Evolutionary conservation across 2,888 invertebrate species (phyloP).

Genomic region (Lathronympha strigana): DNA sequence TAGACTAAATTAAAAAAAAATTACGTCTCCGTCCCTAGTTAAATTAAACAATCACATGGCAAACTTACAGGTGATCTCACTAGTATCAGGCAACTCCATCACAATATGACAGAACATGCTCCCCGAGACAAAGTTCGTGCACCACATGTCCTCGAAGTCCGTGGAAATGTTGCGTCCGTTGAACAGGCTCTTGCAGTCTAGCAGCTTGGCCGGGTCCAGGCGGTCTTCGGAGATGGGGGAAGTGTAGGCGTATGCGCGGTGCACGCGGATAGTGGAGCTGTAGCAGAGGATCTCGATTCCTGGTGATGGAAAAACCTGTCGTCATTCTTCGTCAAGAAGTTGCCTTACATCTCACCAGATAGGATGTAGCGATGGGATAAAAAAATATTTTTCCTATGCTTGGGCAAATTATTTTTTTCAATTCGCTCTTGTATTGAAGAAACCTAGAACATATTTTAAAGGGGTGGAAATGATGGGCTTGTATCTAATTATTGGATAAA

Average conservation of each 20-base stretch:
- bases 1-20: too few species aligned
- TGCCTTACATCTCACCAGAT: too few species aligned
- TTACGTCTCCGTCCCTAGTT: too few species aligned
- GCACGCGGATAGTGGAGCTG: conserved; percentile 59
- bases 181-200: conserved; percentile 83
- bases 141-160: conserved; percentile 88
- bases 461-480: too few species aligned
- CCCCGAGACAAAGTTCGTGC: conserved; percentile 68
- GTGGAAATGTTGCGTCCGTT: conserved; percentile 88
- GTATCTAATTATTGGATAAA: too few species aligned
- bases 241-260: conserved; percentile 69
- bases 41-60: not conserved
- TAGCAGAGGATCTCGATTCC: conserved; percentile 78
- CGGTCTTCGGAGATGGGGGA: conserved; percentile 59
- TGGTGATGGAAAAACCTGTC: conserved; percentile 52
- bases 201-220: conserved; percentile 50
- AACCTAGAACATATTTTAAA: too few species aligned
- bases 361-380: too few species aligned
- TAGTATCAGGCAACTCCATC: conserved; percentile 65
- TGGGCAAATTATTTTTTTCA: too few species aligned
- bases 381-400: not conserved
- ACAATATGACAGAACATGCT: conserved; percentile 69
- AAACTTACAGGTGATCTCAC: conserved; percentile 71
- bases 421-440: too few species aligned
- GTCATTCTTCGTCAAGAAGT: too few species aligned